Evolutionary conservation across 2,888 invertebrate genomes (phyloP), one percentile per base, ranked within the genome.

Genomic region (Ichneumoninae sp.): DNA sequence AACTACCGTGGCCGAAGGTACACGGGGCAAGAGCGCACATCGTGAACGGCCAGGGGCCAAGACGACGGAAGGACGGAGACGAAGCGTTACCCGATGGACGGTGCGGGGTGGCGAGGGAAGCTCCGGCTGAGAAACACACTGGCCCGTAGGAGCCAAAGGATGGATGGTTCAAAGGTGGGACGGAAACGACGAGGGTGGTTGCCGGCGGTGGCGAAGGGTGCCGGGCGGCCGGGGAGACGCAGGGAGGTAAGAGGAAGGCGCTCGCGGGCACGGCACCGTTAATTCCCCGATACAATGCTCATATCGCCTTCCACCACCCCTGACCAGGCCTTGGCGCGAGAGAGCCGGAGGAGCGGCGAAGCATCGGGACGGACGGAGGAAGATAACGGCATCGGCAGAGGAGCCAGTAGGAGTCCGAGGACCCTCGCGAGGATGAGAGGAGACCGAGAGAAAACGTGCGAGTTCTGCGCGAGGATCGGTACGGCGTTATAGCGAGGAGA

Each of bases 201-300:
- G 69, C 69, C 30, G 52, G 54, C 76, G 76, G 76, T 26, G 52
- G 33, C 76, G 54, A 66, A 7, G n/a, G 52, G 6, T 26, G 26
- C 26, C 0, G 2, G 6, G 60, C 16, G 60, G 8, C 5, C 10
- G 68, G 54, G 54, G 54, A 65, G 54, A 40, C 57, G 52, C 19
- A 19, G 76, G 47, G 77, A 30, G 78, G 47, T 83, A 79, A 83
- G 82, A 83, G 84, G 86, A 86, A 83, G 80, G 83, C 74, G 87
- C 83, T 87, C 74, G 87, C 81, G 87, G 76, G 86, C 85, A 89
- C 90, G 89, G 90, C 90, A 90, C 91, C 93, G 93, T 93, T 93
- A 93, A 93, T 93, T 93, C 93, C 93, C 93, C 93, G 93, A 93
- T 93, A 93, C 93, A 93, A 93, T 93, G 93, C 93, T 93, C 93